Evolutionary conservation across 2,888 invertebrate species (phyloP).

Genomic region (Hemithea aestivaria): DNA sequence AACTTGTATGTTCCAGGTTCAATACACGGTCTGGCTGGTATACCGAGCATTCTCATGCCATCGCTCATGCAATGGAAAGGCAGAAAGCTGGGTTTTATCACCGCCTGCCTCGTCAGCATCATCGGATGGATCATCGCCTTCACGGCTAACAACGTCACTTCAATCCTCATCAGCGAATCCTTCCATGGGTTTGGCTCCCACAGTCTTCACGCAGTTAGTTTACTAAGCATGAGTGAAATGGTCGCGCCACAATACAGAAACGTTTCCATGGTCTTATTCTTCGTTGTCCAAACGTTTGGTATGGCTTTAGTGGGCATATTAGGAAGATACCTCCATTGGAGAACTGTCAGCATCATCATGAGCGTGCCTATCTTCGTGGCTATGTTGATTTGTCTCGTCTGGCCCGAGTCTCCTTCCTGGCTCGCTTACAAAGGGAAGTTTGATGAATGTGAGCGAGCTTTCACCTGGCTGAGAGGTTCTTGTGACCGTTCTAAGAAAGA

Average conservation of each 20-base stretch:
- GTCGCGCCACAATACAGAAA: constrained; percentile 25
- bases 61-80: constrained; percentile 31
- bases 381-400: constrained; percentile 13
- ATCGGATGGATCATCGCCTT: constrained; percentile 26
- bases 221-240: constrained; percentile 29
- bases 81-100: constrained; percentile 27
- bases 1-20: constrained; percentile 25
- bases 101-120: constrained; percentile 24
- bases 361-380: constrained; percentile 14
- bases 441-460: constrained; percentile 23
- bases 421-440: constrained; percentile 28
- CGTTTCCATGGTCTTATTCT: constrained; percentile 20
- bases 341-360: constrained; percentile 24
- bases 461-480: constrained; percentile 23
- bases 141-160: constrained; percentile 9
- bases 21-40: constrained; percentile 30
- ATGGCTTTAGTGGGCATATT: constrained; percentile 21
- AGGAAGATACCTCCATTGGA: constrained; percentile 28
- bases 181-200: constrained; percentile 29
- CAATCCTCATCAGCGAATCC: constrained; percentile 26
- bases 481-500: constrained; percentile 23
- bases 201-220: constrained; percentile 23
- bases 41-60: constrained; percentile 29
- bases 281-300: constrained; percentile 21
- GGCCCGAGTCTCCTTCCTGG: constrained; percentile 35